Evolutionary conservation across 2,888 invertebrate species (phyloP).

Genomic region (Danaus chrysippus): DNA sequence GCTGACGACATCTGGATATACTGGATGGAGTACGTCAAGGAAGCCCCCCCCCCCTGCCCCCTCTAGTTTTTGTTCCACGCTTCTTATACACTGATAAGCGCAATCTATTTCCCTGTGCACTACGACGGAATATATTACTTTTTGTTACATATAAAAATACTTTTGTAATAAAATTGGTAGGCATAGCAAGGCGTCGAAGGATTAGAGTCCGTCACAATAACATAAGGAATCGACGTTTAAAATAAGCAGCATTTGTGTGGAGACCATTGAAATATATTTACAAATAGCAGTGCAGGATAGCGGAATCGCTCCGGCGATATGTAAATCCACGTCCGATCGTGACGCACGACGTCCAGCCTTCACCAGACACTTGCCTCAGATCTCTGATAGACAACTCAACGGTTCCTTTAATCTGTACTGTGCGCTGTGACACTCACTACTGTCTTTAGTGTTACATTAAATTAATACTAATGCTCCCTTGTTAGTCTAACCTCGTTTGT

Average conservation of each 20-base stretch:
- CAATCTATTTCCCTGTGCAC: neutral
- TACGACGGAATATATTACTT: neutral
- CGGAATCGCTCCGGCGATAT: conserved; percentile 71
- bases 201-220: neutral
- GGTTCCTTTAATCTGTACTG: conserved; percentile 27
- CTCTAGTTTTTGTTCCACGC: conserved; percentile 31
- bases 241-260: conserved; percentile 6
- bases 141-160: too few relatives aligned
- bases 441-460: conserved; percentile 19
- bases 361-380: conserved; percentile 55
- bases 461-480: neutral
- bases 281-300: conserved; percentile 44
- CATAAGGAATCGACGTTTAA: neutral
- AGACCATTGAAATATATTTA: conserved; percentile 33
- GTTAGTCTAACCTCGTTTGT: too few relatives aligned
- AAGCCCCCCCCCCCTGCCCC: conserved; percentile 23
- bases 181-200: too few relatives aligned
- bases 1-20: conserved; percentile 29
- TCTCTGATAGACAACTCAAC: conserved; percentile 38
- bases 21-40: conserved; percentile 26
- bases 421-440: conserved; percentile 29
- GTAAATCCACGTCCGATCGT: conserved; percentile 74
- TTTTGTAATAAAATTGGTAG: too few relatives aligned
- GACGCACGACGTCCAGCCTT: conserved; percentile 71
- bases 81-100: conserved; percentile 20